A percentile compares a stretch with the other conserved stretches of the same genome.
phyloP scores from a whole-genome alignment of 1,140 invertebrate genomes.

The Metaphire vulgaris region DNA sequence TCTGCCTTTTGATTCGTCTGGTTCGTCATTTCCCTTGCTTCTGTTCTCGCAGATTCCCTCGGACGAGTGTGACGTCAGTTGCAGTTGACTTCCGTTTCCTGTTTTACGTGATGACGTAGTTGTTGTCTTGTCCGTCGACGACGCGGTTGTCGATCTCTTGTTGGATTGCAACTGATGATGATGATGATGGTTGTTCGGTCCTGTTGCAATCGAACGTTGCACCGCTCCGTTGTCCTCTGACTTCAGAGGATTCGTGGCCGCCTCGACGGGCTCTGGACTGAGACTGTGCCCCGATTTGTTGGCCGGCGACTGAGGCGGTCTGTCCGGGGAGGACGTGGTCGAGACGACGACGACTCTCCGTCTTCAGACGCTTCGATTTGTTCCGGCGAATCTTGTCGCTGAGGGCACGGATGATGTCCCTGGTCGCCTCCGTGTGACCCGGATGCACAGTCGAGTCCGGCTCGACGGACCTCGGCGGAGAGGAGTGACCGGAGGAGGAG shows the following conservation, averaged over 20 bases:
- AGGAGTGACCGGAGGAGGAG: no score
- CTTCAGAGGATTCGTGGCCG: neutral
- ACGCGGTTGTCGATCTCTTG: no score
- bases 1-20: no score
- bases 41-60: no score
- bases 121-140: no score
- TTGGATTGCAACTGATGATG: neutral
- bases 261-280: neutral
- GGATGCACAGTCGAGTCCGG: neutral
- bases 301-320: neutral
- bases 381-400: neutral
- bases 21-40: no score
- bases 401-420: neutral
- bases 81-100: no score
- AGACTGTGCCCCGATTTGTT: neutral
- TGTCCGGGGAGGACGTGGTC: neutral
- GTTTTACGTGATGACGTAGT: no score
- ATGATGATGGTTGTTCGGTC: neutral
- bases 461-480: neutral
- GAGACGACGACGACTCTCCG: neutral
- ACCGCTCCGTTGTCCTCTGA: no score
- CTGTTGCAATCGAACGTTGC: neutral
- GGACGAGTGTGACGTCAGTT: no score
- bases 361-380: neutral
- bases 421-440: no score